Evolutionary conservation across 2,797 vertebrate species (phyloP), one percentile per base, ranked within the genome.

Genomic region (Peromyscus eremicus): DNA sequence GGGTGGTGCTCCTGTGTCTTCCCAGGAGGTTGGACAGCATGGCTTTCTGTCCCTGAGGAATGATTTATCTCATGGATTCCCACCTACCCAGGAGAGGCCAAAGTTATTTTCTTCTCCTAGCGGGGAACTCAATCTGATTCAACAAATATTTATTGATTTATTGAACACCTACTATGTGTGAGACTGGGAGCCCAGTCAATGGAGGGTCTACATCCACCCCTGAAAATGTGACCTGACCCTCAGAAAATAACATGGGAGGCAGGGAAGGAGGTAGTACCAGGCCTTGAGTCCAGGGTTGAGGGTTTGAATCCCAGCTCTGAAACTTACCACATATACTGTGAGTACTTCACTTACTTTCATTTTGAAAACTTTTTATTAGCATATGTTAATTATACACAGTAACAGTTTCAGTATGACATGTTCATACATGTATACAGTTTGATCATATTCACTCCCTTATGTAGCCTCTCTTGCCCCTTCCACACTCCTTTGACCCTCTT

Each of bases 161-260:
- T 92, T 95, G 86, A 95, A 92, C 60, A 97, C 91, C 94, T 97
- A 97, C 91, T 97, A 94, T 95, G 64, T 71, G 89, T 96, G 94
- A 90, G 55, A 52, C 9, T 37, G 57, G 64, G n/a, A 40, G 25
- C 12, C 77, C 14, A 94, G 79, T 92, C 89, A 79, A 43, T 89
- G 82, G 29, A 91, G 10, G 25, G 62, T 64, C 77, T 96, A 37
- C 2, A 14, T n/a, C 12, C 57, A 89, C 40, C 62, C n/a, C 34
- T 9, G 37, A 40, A 52, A 64, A 46, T 9, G 19, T 85, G 81
- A 13, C 17, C 14, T 55, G 64, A 75, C 60, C 43, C 55, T 55
- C 12, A 55, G 52, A 87, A 84, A 80, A 49, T 29, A 46, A 4
- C 6, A 1, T 1, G 46, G 68, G 62, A 66, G 76, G 19, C 1